phyloP scores from a whole-genome alignment of 2,888 invertebrate genomes.

The Busseola fusca region DNA sequence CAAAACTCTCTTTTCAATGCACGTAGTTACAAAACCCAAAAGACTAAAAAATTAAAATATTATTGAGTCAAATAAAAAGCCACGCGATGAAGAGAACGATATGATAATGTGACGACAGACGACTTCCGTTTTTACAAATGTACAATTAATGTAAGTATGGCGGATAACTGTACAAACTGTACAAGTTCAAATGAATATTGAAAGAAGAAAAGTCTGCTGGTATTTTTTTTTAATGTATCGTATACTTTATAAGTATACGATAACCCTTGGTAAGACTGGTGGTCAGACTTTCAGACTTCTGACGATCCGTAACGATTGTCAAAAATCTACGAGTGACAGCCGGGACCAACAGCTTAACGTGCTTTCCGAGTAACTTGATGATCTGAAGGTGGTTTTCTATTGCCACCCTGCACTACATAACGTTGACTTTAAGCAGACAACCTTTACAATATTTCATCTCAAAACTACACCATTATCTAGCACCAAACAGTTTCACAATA shows the following conservation, averaged over 20 bases:
- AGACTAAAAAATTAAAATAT: slow-evolving; percentile 14
- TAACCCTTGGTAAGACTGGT: too few species aligned
- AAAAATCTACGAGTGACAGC: too few species aligned
- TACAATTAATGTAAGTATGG: slow-evolving; percentile 8
- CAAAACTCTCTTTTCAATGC: background rate
- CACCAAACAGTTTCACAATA: slow-evolving; percentile 10
- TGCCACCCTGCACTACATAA: background rate
- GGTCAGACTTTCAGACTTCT: too few species aligned
- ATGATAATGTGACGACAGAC: slow-evolving; percentile 24
- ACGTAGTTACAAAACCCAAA: background rate
- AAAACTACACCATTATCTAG: background rate
- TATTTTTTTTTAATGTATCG: too few species aligned
- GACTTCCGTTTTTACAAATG: slow-evolving; percentile 19
- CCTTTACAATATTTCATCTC: background rate
- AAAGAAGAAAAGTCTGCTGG: too few species aligned
- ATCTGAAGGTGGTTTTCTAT: too few species aligned
- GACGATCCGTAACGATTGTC: too few species aligned
- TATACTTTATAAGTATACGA: too few species aligned
- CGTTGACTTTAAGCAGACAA: background rate
- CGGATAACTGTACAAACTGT: background rate
- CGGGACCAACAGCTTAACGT: too few species aligned
- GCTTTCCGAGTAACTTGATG: too few species aligned
- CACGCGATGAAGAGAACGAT: background rate
- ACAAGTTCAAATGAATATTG: slow-evolving; percentile 3
- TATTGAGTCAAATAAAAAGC: slow-evolving; percentile 10